Evolutionary conservation across 2,888 invertebrate species (phyloP).

Genomic region (Drosophila birchii): DNA sequence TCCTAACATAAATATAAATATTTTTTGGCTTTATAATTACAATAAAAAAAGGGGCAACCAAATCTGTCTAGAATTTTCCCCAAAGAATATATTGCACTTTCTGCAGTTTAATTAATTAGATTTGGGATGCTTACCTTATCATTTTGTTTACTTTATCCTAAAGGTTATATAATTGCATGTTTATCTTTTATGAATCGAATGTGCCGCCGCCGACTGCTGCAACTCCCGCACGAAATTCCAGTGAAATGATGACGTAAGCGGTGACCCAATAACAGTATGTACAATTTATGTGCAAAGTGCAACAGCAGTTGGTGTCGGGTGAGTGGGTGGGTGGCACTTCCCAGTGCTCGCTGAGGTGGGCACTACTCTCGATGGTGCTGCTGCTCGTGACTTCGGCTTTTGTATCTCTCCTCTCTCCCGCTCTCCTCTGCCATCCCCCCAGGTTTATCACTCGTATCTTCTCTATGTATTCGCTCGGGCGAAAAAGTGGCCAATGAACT

Average conservation of each 20-base stretch:
- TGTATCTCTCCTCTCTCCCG: conserved; percentile 60
- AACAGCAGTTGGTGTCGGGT: conserved; percentile 38
- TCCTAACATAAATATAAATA: background rate
- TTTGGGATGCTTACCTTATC: background rate
- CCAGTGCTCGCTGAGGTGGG: conserved; percentile 13
- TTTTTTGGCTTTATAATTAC: too few relatives aligned
- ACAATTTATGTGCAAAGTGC: conserved; percentile 71
- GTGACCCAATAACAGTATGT: conserved; percentile 72
- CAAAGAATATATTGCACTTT: background rate
- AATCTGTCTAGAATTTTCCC: background rate
- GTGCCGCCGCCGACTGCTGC: conserved; percentile 49
- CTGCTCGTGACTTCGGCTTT: conserved; percentile 79
- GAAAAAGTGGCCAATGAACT: conserved; percentile 81
- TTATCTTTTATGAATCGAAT: conserved; percentile 41
- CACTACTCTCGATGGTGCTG: conserved; percentile 60
- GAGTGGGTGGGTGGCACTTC: conserved; percentile 21
- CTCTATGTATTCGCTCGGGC: conserved; percentile 58
- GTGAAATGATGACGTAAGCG: conserved; percentile 78
- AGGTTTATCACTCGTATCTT: conserved; percentile 44
- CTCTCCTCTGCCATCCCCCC: conserved; percentile 39
- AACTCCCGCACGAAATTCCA: conserved; percentile 63
- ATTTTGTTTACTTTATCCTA: conserved; percentile 22
- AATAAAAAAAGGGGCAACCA: too few relatives aligned
- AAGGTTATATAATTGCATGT: conserved; percentile 32
- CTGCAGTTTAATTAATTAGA: background rate